These are phyloP conservation scores for Celastrina argiolus DNA, from an alignment of 2,888 invertebrate genomes.

Conservation along the genomic window DNA sequence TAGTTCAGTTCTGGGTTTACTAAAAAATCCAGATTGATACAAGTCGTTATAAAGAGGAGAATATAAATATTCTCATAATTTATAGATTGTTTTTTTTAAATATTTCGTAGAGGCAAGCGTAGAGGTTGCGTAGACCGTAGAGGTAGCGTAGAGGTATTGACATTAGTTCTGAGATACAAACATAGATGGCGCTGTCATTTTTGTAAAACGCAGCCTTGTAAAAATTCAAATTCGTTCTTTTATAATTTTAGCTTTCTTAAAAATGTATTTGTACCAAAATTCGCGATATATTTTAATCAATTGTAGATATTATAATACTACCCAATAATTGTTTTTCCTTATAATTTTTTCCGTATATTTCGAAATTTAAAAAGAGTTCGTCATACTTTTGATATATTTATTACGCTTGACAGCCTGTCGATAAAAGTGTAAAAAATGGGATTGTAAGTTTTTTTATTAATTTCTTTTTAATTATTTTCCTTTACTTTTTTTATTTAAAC, in stretches of 20 bases:
- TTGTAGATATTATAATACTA: no score
- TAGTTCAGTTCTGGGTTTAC: no score
- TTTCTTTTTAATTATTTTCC: background rate
- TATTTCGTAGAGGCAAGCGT: background rate
- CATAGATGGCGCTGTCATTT: background rate
- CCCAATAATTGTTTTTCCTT: no score
- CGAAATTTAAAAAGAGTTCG: background rate
- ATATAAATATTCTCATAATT: no score
- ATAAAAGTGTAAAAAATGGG: constrained; percentile 32
- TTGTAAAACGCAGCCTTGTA: background rate
- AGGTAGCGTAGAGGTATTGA: background rate
- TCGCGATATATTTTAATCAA: no score
- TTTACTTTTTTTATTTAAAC: background rate
- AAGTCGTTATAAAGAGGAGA: background rate
- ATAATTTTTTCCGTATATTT: background rate
- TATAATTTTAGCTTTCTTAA: no score
- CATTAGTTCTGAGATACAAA: background rate
- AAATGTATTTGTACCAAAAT: no score
- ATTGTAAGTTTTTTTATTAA: constrained; percentile 34
- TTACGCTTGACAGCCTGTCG: background rate
- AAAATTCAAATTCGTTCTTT: no score
- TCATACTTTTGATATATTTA: background rate
- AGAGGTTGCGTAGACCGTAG: background rate
- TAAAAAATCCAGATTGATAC: no score
- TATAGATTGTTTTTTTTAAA: no score